Conservation (phyloP, 2,113 vertebrate genomes). For the Uria lomvia region DNA sequence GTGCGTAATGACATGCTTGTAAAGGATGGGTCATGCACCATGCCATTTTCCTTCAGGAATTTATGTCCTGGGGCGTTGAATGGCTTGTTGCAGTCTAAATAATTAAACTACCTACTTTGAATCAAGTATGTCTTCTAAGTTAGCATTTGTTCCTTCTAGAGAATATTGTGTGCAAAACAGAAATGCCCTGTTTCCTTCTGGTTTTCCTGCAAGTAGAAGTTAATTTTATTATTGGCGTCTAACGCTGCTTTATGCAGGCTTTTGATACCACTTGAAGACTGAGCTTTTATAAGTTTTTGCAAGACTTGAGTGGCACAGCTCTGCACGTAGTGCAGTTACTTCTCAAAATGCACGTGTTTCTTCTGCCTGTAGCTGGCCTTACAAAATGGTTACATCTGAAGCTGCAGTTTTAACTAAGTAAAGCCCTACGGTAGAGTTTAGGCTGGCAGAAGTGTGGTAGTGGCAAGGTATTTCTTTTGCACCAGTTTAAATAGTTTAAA, state of each 20-base stretch:
- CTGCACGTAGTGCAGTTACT: neutral
- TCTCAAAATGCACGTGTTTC: accelerated
- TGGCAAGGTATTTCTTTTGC: neutral
- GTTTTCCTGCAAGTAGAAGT: neutral
- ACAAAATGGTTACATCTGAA: accelerated
- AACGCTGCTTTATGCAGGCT: neutral
- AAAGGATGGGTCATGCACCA: neutral
- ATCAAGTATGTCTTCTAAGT: neutral
- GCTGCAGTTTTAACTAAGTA: neutral
- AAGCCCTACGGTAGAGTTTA: neutral
- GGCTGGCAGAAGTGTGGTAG: neutral
- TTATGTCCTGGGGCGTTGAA: neutral
- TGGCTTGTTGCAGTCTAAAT: neutral
- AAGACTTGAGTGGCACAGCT: neutral
- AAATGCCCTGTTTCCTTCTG: neutral
- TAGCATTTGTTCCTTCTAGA: neutral
- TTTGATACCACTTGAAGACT: neutral
- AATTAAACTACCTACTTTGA: neutral
- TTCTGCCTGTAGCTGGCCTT: accelerated
- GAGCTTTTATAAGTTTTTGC: neutral
- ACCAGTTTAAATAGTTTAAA: neutral
- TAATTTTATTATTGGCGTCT: neutral
- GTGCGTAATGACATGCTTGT: neutral
- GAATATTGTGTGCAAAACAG: neutral
- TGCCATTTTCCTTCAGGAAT: neutral